Evolutionary conservation across 2,888 invertebrate species (phyloP).

Genomic region (Flexamia atlantica): DNA sequence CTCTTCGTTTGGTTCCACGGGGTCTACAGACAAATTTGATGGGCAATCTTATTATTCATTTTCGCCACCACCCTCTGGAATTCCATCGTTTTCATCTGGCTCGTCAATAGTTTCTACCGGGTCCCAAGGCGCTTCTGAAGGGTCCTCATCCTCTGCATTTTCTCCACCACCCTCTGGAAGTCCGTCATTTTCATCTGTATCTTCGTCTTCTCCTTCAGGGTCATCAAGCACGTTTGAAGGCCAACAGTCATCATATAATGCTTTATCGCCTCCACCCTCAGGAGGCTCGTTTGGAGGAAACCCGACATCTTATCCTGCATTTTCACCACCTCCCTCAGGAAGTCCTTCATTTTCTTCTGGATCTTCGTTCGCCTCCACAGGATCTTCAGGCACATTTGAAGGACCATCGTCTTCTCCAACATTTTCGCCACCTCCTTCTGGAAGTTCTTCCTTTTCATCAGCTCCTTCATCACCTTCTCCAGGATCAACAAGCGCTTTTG

Average conservation of each 20-base stretch:
- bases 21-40: too few relatives aligned
- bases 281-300: too few relatives aligned
- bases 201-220: neutral
- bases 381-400: neutral
- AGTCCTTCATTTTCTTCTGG: too few relatives aligned
- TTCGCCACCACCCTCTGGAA: too few relatives aligned
- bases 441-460: neutral
- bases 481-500: neutral
- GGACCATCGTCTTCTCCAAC: neutral
- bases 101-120: too few relatives aligned
- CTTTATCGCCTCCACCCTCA: neutral
- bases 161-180: neutral
- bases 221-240: neutral
- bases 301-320: too few relatives aligned
- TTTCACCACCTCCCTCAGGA: too few relatives aligned
- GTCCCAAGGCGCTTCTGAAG: too few relatives aligned
- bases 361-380: neutral
- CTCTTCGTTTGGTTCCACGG: neutral
- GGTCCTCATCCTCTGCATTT: neutral
- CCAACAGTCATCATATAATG: too few relatives aligned
- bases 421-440: neutral
- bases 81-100: constrained; percentile 10
- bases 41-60: too few relatives aligned
- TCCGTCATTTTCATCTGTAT: neutral
- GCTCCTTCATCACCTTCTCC: neutral